A percentile compares a stretch with the other conserved stretches of the same genome.
Evolutionary conservation across 2,888 invertebrate species (phyloP).

Genomic region (Meteorus cinctellus): DNA sequence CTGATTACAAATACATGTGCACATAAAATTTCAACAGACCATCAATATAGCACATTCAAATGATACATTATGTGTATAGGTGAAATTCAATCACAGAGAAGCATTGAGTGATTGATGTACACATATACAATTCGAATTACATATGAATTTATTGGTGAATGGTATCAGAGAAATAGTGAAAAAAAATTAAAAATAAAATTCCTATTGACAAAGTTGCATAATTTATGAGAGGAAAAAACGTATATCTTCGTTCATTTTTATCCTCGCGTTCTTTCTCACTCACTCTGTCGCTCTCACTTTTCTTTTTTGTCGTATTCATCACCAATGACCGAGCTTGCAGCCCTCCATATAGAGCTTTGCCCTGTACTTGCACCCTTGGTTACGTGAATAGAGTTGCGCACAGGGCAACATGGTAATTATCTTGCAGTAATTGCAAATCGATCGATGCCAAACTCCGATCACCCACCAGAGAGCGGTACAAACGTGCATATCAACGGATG

Average conservation of each 20-base stretch:
- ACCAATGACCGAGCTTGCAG: not conserved
- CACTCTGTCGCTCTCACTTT: too few species aligned
- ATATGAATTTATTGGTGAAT: not conserved
- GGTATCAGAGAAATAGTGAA: not conserved
- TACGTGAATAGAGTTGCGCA: constrained; percentile 38
- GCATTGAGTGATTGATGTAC: not conserved
- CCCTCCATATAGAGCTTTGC: not conserved
- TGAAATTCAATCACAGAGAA: not conserved
- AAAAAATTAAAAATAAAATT: not conserved
- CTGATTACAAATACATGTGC: not conserved
- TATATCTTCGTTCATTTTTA: not conserved
- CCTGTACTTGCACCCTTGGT: constrained; percentile 8
- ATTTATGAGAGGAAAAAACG: not conserved
- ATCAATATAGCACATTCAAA: constrained; percentile 14
- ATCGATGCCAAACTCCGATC: constrained; percentile 61
- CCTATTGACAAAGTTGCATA: not conserved
- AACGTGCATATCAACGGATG: constrained; percentile 48
- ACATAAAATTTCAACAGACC: not conserved
- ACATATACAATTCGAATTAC: not conserved
- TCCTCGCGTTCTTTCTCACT: not conserved
- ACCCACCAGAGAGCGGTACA: constrained; percentile 35
- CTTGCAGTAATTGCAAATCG: constrained; percentile 65
- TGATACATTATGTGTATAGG: too few species aligned
- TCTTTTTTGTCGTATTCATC: not conserved
- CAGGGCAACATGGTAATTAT: constrained; percentile 59